Base-by-base conservation (phyloP, 30 jellyfish, hydroid and myxozoan genomes). In the Hydractinia symbiolongicarpus region DNA sequence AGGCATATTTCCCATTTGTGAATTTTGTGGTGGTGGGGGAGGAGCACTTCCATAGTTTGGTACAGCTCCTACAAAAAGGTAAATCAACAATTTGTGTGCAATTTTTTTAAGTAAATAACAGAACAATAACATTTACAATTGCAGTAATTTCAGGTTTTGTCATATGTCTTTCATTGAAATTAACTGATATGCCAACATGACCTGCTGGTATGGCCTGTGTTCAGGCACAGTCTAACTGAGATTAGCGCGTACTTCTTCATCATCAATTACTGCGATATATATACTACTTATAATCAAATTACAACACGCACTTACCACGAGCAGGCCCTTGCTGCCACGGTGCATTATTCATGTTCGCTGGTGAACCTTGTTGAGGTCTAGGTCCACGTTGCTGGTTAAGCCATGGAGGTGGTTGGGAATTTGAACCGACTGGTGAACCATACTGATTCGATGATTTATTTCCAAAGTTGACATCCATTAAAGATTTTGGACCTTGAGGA, bases 251-350 rank as follows among this genome's bases (percentile, higher is more conserved):
- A 64, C 74, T 6, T 7, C 40, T 51, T 64, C 74, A 64, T 64
- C 74, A 64, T 64, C 52, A 7, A 13, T 30, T 6, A 64, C 17
- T 64, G 74, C 74, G 4, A 64, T 64, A 7, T 13, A 6, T 64
- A 0, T 13, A 13, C 17, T 6, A 6, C 40, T n/a, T n/a, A 6
- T n/a, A 44, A 64, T 6, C 8, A 64, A 1, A 58, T 58, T 3
- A 58, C 15, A 16, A 1, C 74, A 6, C 52, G 53, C 40, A 16
- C 79, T 71, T 66, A 77, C 85, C 85, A 54, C 85, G 79, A 17
- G 85, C 79, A n/a, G 77, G 77, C 1, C 19, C 40, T 77, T 77
- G 85, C 58, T 77, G 85, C 85, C 85, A 77, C 15, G 85, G 85
- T 8, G 83, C 69, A 49, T 66, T 67, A 19, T 9, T 44, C 30